Evolutionary conservation across 2,113 vertebrate species (phyloP).

Genomic region (Channa argus): DNA sequence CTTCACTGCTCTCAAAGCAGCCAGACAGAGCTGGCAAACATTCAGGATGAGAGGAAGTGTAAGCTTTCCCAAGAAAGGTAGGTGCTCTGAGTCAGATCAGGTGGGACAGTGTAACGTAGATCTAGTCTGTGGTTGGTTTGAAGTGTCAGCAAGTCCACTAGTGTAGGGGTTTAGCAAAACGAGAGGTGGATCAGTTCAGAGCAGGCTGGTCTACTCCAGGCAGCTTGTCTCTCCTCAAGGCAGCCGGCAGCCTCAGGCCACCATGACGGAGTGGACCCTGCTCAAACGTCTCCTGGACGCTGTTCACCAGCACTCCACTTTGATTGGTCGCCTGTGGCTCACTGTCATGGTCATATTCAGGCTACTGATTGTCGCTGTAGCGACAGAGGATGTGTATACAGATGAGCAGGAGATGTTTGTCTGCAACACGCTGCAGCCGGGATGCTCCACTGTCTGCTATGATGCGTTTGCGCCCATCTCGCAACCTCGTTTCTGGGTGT

Average conservation of each 20-base stretch:
- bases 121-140: neutral
- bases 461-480: conserved; percentile 84
- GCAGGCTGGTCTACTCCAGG: conserved; percentile 54
- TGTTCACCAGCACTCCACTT: conserved; percentile 86
- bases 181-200: conserved; percentile 58
- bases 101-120: neutral
- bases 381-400: conserved; percentile 82
- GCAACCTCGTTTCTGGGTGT: conserved; percentile 86
- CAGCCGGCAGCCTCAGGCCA: conserved; percentile 51
- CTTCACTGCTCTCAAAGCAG: conserved; percentile 39
- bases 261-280: conserved; percentile 86
- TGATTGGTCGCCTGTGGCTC: conserved; percentile 85
- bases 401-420: conserved; percentile 86
- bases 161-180: conserved; percentile 6
- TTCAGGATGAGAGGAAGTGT: conserved; percentile 3
- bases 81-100: neutral
- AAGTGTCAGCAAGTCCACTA: neutral
- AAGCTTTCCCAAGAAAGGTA: neutral
- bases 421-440: conserved; percentile 84
- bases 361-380: conserved; percentile 83
- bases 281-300: conserved; percentile 85
- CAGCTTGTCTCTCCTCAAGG: conserved; percentile 44
- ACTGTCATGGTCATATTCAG: conserved; percentile 86
- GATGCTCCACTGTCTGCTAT: conserved; percentile 84
- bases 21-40: conserved; percentile 5